phyloP scores from a whole-genome alignment of 2,888 invertebrate genomes.

The Amphimallon solstitiale region DNA sequence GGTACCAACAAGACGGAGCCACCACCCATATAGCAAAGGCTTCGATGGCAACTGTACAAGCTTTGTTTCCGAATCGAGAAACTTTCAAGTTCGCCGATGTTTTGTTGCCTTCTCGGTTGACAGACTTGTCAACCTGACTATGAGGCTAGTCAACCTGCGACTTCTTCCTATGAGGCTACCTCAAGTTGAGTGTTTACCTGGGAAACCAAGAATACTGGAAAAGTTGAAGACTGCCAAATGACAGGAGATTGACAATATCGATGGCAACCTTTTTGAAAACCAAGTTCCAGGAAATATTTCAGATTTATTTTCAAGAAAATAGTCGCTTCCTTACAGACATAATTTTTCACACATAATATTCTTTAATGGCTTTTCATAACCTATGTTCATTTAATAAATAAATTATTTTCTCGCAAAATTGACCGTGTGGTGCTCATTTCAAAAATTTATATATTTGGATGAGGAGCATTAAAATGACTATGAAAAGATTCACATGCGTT shows the following conservation, averaged over 20 bases:
- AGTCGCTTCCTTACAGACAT: not conserved
- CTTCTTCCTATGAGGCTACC: not conserved
- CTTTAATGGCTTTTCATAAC: not conserved
- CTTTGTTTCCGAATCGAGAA: too few relatives aligned
- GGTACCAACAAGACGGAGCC: too few relatives aligned
- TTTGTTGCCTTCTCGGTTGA: too few relatives aligned
- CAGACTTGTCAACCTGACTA: too few relatives aligned
- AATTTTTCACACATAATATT: conserved; percentile 1
- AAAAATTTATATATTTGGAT: too few relatives aligned
- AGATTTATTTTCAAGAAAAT: not conserved
- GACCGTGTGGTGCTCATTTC: not conserved
- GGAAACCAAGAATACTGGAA: not conserved
- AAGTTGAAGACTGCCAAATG: not conserved
- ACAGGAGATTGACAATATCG: not conserved
- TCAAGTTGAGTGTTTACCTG: not conserved
- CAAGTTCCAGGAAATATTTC: not conserved
- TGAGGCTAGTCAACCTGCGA: too few relatives aligned
- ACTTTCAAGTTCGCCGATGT: too few relatives aligned
- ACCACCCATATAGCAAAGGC: too few relatives aligned
- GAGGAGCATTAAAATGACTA: too few relatives aligned
- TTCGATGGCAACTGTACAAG: too few relatives aligned
- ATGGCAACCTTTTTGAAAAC: not conserved
- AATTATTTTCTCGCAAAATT: conserved; percentile 1
- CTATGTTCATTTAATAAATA: not conserved
- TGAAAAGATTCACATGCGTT: too few relatives aligned